Evolutionary conservation across 2,113 vertebrate species (phyloP).

Genomic region (Dendropsophus ebraccatus): DNA sequence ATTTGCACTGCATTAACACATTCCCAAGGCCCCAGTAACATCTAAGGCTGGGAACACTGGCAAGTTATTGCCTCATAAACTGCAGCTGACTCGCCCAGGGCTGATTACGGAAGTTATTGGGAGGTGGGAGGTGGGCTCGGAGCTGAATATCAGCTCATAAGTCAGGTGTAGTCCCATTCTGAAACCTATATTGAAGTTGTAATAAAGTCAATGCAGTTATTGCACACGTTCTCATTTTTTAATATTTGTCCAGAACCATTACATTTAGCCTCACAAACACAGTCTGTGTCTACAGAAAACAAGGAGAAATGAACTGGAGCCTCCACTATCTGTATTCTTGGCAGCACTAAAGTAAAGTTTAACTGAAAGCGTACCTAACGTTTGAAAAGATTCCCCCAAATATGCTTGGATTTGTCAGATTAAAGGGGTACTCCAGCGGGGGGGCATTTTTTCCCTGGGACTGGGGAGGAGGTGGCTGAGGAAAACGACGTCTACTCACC

Average conservation of each 20-base stretch:
- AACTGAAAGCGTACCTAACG: too few species aligned
- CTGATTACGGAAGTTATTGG: constrained; percentile 54
- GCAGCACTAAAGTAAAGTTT: not conserved
- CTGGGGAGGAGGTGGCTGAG: too few species aligned
- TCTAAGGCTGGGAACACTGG: constrained; percentile 54
- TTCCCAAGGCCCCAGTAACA: constrained; percentile 56
- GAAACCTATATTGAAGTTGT: constrained; percentile 37
- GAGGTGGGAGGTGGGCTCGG: constrained; percentile 43
- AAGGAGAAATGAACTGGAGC: not conserved
- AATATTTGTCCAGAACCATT: constrained; percentile 49
- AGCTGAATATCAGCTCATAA: constrained; percentile 53
- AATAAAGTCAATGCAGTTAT: constrained; percentile 53
- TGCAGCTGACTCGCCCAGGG: constrained; percentile 58
- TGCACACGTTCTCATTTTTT: constrained; percentile 47
- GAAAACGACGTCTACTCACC: too few species aligned
- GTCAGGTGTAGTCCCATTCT: constrained; percentile 54
- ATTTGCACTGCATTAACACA: constrained; percentile 54
- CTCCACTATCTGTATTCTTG: not conserved
- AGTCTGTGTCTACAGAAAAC: not conserved
- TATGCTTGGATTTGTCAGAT: too few species aligned
- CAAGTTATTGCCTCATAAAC: constrained; percentile 59
- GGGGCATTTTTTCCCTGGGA: too few species aligned
- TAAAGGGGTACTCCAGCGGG: too few species aligned
- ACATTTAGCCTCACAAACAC: constrained; percentile 34
- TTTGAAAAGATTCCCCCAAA: too few species aligned